Evolutionary conservation across 2,888 invertebrate species (phyloP), one percentile per base, ranked within the genome.

Genomic region (Synanthedon vespiformis): DNA sequence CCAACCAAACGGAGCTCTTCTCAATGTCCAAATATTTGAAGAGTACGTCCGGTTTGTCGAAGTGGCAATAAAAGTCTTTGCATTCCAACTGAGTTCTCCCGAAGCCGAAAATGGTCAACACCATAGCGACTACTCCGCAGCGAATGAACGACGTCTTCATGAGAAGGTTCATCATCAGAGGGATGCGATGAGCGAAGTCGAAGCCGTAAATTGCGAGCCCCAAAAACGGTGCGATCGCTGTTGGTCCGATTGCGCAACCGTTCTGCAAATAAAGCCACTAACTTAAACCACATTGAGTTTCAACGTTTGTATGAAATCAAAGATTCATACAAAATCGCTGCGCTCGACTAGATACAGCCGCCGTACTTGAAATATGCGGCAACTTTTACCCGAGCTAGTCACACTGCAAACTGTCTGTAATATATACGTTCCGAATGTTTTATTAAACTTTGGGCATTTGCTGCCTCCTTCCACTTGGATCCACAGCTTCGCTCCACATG

Each of bases 151-250:
- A 92, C 4, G 89, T 86, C 68, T 90, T 91, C 90, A 92, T 91
- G 3, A 91, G 59, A 4, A 89, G 72, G 68, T 89, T 88, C 90
- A 92, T 90, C 16, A 88, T 60, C 4, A 86, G 72, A 0, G 92
- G 89, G 54, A 92, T 91, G 57, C 89, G 80, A 48, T 88, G 85
- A 0, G 92, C 92, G 75, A 92, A 92, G 70, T 92, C 92, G 59
- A 92, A 92, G 0, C 92, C 92, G 70, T 92, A 92, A 56, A 92
- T 89, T 0, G 90, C 92, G 13, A 92, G 72, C 1, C 92, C 92
- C 53, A 92, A 88, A 62, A 91, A 90, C 0, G 92, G 91, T 0
- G 92, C 92, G 48, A 92, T 89, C 0, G 89, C 74, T 53, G 91
- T 74, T 1, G 92, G 92, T 0, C 91, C 92, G 49, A 92, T 89